These are phyloP conservation scores for Phycodurus eques DNA, from an alignment of 2,113 vertebrate genomes.

Conservation along the genomic window DNA sequence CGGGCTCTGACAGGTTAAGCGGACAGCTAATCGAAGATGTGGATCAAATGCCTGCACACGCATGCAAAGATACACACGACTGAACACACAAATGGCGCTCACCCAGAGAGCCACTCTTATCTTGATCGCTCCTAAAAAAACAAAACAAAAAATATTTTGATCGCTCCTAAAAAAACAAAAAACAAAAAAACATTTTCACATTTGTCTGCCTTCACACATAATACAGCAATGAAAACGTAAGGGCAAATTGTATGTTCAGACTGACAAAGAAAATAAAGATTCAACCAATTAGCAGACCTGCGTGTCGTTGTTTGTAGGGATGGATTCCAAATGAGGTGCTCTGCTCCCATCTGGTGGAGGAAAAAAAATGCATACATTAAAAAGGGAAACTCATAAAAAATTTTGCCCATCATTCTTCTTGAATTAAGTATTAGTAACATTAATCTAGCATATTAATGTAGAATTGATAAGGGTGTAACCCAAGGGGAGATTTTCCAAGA, in stretches of 20 bases:
- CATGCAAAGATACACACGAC: slow-evolving; percentile 22
- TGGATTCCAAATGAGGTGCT: slow-evolving; percentile 7
- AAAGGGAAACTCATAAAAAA: background rate
- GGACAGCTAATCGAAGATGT: slow-evolving; percentile 66
- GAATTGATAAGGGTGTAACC: no score
- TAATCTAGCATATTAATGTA: no score
- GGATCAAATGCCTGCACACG: slow-evolving; percentile 57
- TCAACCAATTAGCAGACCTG: slow-evolving; percentile 50
- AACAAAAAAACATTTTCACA: slow-evolving; percentile 24
- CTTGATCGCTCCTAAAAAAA: slow-evolving; percentile 38
- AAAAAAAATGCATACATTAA: background rate
- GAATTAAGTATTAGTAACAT: no score
- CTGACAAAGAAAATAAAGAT: slow-evolving; percentile 67
- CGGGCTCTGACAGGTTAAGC: slow-evolving; percentile 60
- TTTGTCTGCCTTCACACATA: slow-evolving; percentile 55
- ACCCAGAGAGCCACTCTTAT: slow-evolving; percentile 48
- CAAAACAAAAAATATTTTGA: slow-evolving; percentile 23
- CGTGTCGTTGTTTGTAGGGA: slow-evolving; percentile 13
- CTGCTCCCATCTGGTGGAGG: slow-evolving; percentile 51
- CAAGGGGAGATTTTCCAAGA: no score
- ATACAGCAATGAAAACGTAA: slow-evolving; percentile 63
- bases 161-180: slow-evolving; percentile 33
- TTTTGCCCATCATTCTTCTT: background rate
- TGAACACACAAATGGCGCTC: slow-evolving; percentile 5
- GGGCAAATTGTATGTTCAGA: slow-evolving; percentile 75